Evolutionary conservation across 2,113 vertebrate species (phyloP).

Genomic region (Platycercus adscitus): DNA sequence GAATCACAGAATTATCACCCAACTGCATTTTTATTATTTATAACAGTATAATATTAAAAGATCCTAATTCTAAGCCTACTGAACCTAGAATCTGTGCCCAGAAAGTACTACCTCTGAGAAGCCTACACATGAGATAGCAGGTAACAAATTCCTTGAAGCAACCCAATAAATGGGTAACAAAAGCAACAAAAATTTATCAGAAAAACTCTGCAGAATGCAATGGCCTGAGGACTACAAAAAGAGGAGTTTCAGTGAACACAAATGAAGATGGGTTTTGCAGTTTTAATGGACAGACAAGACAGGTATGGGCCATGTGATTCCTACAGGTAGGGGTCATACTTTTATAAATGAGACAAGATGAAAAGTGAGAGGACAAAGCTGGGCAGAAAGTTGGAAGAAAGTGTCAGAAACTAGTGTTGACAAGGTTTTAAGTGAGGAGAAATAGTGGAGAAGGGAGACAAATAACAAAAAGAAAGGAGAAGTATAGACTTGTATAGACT

Average conservation of each 20-base stretch:
- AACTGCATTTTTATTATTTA: neutral
- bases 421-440: neutral
- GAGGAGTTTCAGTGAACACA: neutral
- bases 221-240: neutral
- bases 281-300: neutral
- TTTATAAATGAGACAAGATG: neutral
- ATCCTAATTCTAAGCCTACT: neutral
- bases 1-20: neutral
- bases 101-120: neutral
- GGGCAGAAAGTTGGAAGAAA: neutral
- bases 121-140: neutral
- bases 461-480: neutral
- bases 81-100: neutral
- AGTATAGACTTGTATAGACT: neutral
- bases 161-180: neutral
- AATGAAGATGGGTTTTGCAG: neutral
- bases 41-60: neutral
- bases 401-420: neutral
- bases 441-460: neutral
- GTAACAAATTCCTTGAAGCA: neutral
- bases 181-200: neutral
- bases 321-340: neutral
- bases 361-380: neutral
- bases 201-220: neutral
- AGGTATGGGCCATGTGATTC: neutral